A percentile compares a stretch with the other conserved stretches of the same genome.
phyloP scores from a whole-genome alignment of 2,888 invertebrate species.

The Mythimna loreyi region DNA sequence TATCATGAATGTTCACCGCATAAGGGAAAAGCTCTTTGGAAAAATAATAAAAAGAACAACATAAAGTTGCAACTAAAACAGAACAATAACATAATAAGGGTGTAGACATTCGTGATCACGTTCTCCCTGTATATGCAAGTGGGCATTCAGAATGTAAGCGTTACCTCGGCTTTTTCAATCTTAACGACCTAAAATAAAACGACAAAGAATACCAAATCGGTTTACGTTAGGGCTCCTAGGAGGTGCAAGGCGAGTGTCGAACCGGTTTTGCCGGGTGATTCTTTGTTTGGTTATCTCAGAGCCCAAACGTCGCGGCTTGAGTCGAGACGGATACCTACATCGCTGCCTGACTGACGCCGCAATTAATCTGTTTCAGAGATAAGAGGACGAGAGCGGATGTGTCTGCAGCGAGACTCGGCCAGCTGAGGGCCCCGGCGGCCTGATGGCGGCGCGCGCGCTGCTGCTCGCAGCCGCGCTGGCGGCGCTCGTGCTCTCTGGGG shows the following conservation, averaged over 20 bases:
- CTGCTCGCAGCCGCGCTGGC: conserved; percentile 80
- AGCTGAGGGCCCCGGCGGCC: conserved; percentile 85
- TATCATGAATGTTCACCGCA: conserved; percentile 1
- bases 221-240: conserved; percentile 83
- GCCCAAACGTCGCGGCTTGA: conserved; percentile 75
- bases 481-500: conserved; percentile 75
- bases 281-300: conserved; percentile 82
- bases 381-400: conserved; percentile 77
- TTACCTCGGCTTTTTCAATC: conserved; percentile 72
- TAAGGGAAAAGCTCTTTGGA: conserved; percentile 7
- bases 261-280: conserved; percentile 85
- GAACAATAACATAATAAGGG: conserved; percentile 44
- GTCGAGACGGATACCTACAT: conserved; percentile 68
- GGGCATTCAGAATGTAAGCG: conserved; percentile 68
- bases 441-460: conserved; percentile 83
- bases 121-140: conserved; percentile 63
- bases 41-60: conserved; percentile 31
- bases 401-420: conserved; percentile 76
- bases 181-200: conserved; percentile 81
- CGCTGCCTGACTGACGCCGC: conserved; percentile 71
- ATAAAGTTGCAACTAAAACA: conserved; percentile 39
- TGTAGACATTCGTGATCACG: conserved; percentile 68
- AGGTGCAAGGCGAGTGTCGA: conserved; percentile 79
- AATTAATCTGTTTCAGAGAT: conserved; percentile 79
- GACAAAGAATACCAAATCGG: conserved; percentile 83